These are phyloP conservation scores for Danionella dracula DNA, from an alignment of 2,797 vertebrate genomes.

Conservation along the genomic window DNA sequence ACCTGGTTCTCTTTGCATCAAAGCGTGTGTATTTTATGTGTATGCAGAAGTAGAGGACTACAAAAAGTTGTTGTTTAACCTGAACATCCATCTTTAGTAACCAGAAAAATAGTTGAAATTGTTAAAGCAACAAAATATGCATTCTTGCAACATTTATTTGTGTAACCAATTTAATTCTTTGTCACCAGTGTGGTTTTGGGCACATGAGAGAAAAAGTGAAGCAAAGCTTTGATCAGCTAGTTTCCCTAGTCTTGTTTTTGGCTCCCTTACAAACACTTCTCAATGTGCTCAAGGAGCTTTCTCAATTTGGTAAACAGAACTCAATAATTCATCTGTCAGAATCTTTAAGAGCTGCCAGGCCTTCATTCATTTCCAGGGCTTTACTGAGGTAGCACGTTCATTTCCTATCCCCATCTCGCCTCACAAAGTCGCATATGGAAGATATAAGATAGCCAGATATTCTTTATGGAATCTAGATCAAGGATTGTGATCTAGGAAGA, in stretches of 20 bases:
- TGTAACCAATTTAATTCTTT: no score
- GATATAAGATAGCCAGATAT: neutral
- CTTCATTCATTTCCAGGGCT: conserved; percentile 47
- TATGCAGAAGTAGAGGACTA: neutral
- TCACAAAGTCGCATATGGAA: conserved; percentile 23
- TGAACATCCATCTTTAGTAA: neutral
- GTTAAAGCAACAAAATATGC: no score
- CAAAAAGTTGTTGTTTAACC: neutral
- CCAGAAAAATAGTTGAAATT: no score
- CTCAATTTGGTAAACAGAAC: conserved; percentile 52
- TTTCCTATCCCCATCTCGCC: conserved; percentile 5
- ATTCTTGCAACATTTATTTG: no score
- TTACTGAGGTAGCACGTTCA: conserved; percentile 17
- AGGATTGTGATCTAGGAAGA: neutral
- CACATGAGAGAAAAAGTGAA: neutral
- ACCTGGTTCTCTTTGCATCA: neutral
- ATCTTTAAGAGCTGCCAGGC: conserved; percentile 57
- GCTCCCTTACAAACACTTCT: neutral
- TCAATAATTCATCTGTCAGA: conserved; percentile 60
- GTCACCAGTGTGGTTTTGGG: no score
- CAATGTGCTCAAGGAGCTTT: conserved; percentile 39
- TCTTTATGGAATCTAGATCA: neutral
- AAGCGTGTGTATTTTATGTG: neutral
- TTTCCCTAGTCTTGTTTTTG: neutral
- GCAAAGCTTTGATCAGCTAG: neutral